Evolutionary conservation across 2,888 invertebrate species (phyloP).

Genomic region (Dasypogon diadema): DNA sequence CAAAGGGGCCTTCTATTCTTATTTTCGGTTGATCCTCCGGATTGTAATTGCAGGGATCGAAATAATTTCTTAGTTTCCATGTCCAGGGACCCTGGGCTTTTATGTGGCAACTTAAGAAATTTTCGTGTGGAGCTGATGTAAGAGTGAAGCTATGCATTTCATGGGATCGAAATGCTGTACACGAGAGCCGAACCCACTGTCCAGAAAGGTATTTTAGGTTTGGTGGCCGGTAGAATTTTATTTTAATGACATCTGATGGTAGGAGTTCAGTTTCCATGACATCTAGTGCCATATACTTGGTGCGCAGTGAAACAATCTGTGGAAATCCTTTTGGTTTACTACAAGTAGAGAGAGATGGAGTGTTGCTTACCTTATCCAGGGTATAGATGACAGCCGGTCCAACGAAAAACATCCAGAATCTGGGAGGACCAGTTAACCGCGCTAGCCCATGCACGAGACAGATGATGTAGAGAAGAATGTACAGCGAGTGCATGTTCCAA

Average conservation of each 20-base stretch:
- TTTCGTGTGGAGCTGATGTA: conserved; percentile 96
- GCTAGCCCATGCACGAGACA: conserved; percentile 92
- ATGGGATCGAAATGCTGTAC: conserved; percentile 87
- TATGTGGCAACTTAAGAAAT: conserved; percentile 93
- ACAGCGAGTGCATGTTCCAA: conserved; percentile 93
- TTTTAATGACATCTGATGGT: conserved; percentile 94
- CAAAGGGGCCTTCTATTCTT: conserved; percentile 94
- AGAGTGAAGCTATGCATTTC: conserved; percentile 97
- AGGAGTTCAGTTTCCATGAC: conserved; percentile 93
- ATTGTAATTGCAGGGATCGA: conserved; percentile 92
- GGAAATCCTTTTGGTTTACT: not conserved
- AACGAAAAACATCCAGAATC: conserved; percentile 95
- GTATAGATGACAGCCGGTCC: conserved; percentile 91
- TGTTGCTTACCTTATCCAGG: conserved; percentile 76
- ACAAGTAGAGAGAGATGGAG: not conserved
- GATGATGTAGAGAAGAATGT: conserved; percentile 86
- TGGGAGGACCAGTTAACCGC: conserved; percentile 88
- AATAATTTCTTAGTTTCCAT: conserved; percentile 95
- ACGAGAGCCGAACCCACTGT: conserved; percentile 94
- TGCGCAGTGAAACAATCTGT: conserved; percentile 88
- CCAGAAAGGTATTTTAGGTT: conserved; percentile 94
- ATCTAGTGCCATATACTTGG: conserved; percentile 91
- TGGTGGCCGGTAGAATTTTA: conserved; percentile 95
- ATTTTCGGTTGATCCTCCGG: conserved; percentile 88
- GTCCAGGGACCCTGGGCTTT: conserved; percentile 94